phyloP scores from a whole-genome alignment of 2,888 invertebrate genomes.

The Ectemnius lituratus region DNA sequence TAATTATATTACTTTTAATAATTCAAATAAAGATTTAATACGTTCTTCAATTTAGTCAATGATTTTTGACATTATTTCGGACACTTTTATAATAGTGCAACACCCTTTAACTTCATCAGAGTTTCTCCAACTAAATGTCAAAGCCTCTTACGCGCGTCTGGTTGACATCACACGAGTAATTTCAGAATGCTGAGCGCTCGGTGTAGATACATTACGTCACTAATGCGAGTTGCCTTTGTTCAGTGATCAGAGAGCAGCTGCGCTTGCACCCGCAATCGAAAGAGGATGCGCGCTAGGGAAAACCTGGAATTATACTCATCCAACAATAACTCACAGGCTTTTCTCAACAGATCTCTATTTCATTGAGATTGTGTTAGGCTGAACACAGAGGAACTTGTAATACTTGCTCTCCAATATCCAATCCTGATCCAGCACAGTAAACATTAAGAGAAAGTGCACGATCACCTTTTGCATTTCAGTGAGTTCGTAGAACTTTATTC shows the following conservation, averaged over 20 bases:
- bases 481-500: conserved; percentile 25
- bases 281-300: conserved; percentile 4
- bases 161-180: conserved; percentile 26
- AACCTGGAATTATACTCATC: background rate
- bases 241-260: conserved; percentile 16
- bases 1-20: too few species aligned
- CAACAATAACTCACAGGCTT: background rate
- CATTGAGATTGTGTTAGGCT: background rate
- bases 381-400: background rate
- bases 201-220: conserved; percentile 42
- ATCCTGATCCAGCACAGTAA: conserved; percentile 21
- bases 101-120: too few species aligned
- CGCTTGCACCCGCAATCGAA: conserved; percentile 6
- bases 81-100: too few species aligned
- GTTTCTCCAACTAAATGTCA: conserved; percentile 18
- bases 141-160: conserved; percentile 17
- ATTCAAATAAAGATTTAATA: too few species aligned
- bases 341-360: background rate
- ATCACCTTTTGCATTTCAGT: conserved; percentile 32
- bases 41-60: too few species aligned
- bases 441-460: conserved; percentile 44
- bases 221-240: conserved; percentile 30
- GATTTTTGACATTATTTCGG: too few species aligned
- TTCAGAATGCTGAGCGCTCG: conserved; percentile 20
- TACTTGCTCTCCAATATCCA: conserved; percentile 43